These are phyloP conservation scores for Taxidea taxus DNA, from an alignment of 2,113 vertebrate genomes.

Conservation along the genomic window DNA sequence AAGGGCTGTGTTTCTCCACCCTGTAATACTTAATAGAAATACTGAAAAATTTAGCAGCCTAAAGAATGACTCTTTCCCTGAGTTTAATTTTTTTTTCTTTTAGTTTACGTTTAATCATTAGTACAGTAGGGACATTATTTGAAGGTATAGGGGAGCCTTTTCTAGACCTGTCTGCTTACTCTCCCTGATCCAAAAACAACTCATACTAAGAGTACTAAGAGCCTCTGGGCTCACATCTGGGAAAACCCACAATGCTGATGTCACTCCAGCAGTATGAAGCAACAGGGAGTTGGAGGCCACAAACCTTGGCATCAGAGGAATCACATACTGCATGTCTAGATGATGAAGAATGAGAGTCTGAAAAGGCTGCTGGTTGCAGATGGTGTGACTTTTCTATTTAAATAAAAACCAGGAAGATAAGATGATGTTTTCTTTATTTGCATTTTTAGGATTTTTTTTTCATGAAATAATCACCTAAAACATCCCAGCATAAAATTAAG, in stretches of 20 bases:
- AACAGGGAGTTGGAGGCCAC: background rate
- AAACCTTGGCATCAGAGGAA: background rate
- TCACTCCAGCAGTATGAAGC: background rate
- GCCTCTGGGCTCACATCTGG: constrained; percentile 7
- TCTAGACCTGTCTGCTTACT: background rate
- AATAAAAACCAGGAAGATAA: background rate
- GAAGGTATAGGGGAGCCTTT: background rate
- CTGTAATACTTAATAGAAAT: background rate
- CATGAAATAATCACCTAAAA: background rate
- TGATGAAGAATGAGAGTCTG: background rate
- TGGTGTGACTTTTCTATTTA: background rate
- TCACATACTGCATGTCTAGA: background rate
- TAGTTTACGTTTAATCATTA: background rate
- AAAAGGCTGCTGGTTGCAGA: background rate
- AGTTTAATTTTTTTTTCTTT: background rate
- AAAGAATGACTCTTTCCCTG: background rate
- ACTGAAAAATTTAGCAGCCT: background rate
- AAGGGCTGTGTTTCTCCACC: background rate
- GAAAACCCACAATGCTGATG: background rate
- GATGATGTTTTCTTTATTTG: background rate
- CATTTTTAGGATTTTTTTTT: background rate
- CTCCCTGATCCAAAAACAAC: background rate
- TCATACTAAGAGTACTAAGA: background rate
- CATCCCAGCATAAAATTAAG: background rate
- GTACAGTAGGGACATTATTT: background rate